phyloP scores from a whole-genome alignment of 2,113 vertebrate species.

The Tiliqua scincoides region DNA sequence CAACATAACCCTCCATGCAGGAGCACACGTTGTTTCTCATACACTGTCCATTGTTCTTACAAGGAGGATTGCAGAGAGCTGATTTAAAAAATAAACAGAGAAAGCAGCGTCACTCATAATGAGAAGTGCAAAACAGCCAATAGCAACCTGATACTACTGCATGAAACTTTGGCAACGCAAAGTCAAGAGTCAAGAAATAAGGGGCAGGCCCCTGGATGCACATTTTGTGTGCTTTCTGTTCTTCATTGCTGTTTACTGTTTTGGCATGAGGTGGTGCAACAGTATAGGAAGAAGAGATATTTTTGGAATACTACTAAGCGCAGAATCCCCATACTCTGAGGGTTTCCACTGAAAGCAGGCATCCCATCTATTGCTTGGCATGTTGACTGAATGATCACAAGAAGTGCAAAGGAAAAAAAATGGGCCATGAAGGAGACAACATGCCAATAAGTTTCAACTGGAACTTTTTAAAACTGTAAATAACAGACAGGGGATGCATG shows the following conservation, averaged over 20 bases:
- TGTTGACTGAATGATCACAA: background rate
- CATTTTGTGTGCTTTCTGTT: background rate
- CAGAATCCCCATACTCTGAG: background rate
- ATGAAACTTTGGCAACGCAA: background rate
- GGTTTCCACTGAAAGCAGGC: no score
- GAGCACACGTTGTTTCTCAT: slow-evolving; percentile 85
- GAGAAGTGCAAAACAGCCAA: background rate
- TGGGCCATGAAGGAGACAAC: no score
- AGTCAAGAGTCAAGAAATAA: background rate
- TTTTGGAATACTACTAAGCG: background rate
- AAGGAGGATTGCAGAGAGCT: slow-evolving; percentile 89
- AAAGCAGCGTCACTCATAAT: background rate
- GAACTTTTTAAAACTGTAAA: no score
- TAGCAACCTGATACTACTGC: background rate
- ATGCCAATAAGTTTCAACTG: no score
- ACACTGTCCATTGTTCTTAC: slow-evolving; percentile 89
- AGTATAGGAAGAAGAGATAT: background rate
- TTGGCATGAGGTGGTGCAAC: background rate
- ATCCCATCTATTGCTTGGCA: background rate
- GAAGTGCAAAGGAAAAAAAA: no score
- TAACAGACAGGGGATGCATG: no score
- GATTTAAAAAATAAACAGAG: slow-evolving; percentile 17
- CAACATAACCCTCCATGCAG: slow-evolving; percentile 84
- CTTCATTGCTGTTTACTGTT: background rate
- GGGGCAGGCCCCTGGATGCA: no score